These are phyloP conservation scores for Trididemnum nubilum DNA, from an alignment of 23 tunicate genomes.

Conservation along the genomic window DNA sequence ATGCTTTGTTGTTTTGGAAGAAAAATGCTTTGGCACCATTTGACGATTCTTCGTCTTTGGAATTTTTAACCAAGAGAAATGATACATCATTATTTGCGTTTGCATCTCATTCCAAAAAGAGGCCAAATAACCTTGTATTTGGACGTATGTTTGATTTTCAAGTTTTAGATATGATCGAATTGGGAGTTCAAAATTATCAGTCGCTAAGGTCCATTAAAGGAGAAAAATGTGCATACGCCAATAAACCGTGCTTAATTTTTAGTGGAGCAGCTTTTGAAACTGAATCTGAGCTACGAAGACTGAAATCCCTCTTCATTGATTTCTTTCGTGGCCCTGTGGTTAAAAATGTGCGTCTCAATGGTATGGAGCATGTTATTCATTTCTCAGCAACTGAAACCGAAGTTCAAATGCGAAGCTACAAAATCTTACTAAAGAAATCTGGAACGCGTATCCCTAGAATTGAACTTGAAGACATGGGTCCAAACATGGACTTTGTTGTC, in stretches of 20 bases:
- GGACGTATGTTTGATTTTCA: slow-evolving; percentile 79
- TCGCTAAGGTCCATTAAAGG: slow-evolving; percentile 39
- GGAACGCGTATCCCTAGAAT: slow-evolving; percentile 86
- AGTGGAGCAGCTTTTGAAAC: slow-evolving; percentile 78
- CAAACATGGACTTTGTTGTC: slow-evolving; percentile 79
- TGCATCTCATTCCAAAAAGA: slow-evolving; percentile 95
- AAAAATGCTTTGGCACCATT: slow-evolving; percentile 85
- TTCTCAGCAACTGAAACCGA: slow-evolving; percentile 72
- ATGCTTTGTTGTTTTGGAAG: slow-evolving; percentile 73
- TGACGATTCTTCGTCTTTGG: slow-evolving; percentile 82
- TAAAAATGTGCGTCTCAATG: slow-evolving; percentile 56
- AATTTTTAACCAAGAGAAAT: slow-evolving; percentile 87
- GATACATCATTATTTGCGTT: slow-evolving; percentile 88
- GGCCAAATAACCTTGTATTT: slow-evolving; percentile 92
- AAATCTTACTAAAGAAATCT: slow-evolving; percentile 76
- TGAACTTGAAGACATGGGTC: slow-evolving; percentile 92
- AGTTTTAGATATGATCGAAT: slow-evolving; percentile 92
- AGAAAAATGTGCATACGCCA: slow-evolving; percentile 50
- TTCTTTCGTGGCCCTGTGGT: slow-evolving; percentile 96
- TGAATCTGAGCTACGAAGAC: slow-evolving; percentile 65
- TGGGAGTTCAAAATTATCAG: slow-evolving; percentile 77
- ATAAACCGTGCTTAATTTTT: slow-evolving; percentile 87
- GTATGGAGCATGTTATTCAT: slow-evolving; percentile 90
- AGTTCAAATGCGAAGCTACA: slow-evolving; percentile 67
- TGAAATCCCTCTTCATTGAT: slow-evolving; percentile 77